Conservation (phyloP, 1,140 invertebrate species). For the Trinorchestia longiramus region DNA sequence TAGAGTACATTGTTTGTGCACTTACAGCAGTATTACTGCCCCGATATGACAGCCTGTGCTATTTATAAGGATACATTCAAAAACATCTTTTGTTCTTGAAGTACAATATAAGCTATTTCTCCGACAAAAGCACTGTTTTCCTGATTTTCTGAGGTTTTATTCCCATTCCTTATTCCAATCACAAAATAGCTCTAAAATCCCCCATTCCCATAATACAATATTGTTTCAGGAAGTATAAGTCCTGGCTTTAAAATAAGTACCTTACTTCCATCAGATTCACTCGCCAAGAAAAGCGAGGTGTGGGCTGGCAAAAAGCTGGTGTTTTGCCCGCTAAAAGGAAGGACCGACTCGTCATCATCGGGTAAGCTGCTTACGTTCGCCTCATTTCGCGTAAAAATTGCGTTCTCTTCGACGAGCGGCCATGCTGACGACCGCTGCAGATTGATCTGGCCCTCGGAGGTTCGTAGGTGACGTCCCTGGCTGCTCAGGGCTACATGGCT, state of each 20-base stretch:
- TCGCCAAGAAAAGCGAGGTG: background rate
- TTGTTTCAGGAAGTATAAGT: background rate
- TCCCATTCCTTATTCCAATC: background rate
- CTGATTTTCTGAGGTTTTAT: background rate
- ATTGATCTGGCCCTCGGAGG: background rate
- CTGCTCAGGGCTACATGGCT: background rate
- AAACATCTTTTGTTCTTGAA: too few relatives aligned
- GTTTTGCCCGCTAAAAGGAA: conserved; percentile 8
- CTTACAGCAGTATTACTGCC: too few relatives aligned
- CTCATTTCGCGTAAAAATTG: conserved; percentile 31
- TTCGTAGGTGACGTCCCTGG: background rate
- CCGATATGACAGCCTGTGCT: too few relatives aligned
- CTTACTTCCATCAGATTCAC: background rate
- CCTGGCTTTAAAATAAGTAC: background rate
- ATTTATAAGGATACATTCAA: too few relatives aligned
- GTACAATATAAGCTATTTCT: too few relatives aligned
- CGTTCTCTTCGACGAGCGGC: background rate
- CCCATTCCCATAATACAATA: background rate
- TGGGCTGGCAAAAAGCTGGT: conserved; percentile 14
- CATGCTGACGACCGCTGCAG: background rate
- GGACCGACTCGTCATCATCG: conserved; percentile 4
- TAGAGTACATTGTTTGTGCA: too few relatives aligned
- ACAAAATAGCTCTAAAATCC: background rate
- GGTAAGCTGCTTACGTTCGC: conserved; percentile 27
- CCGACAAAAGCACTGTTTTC: background rate